Percentiles rank a stretch among this genome's conserved stretches.
phyloP scores from a whole-genome alignment of 2,888 invertebrate genomes.

The Calliopum simillimum region DNA sequence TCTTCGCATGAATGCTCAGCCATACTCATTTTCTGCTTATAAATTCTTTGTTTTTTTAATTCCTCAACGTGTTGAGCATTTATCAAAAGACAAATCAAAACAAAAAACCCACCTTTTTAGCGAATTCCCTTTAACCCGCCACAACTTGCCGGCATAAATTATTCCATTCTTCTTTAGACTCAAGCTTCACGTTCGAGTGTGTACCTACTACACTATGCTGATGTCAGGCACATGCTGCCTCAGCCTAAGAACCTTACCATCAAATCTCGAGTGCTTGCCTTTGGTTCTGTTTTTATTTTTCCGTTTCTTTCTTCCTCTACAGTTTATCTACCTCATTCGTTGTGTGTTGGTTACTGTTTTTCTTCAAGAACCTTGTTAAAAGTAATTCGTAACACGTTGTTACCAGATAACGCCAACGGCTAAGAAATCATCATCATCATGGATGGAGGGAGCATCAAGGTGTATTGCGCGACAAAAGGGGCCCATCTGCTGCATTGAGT shows the following conservation, averaged over 20 bases:
- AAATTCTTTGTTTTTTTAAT: neutral
- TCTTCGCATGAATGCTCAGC: no score
- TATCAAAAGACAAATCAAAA: constrained; percentile 22
- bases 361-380: constrained; percentile 65
- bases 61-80: constrained; percentile 9
- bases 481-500: no score
- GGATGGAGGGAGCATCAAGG: neutral
- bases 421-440: constrained; percentile 6
- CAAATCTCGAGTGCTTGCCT: neutral
- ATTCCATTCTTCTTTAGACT: neutral
- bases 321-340: constrained; percentile 54
- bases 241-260: neutral
- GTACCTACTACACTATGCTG: no score
- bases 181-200: neutral
- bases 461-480: neutral
- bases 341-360: constrained; percentile 10
- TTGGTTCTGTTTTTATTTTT: neutral
- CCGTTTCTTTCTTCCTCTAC: neutral
- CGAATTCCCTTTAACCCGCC: neutral
- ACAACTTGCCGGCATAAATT: no score
- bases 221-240: constrained; percentile 2
- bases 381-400: constrained; percentile 67
- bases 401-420: constrained; percentile 61
- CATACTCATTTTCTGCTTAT: no score
- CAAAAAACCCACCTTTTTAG: constrained; percentile 1